Evolutionary conservation across 2,113 vertebrate species (phyloP).

Genomic region (Rhabdomys dilectus): DNA sequence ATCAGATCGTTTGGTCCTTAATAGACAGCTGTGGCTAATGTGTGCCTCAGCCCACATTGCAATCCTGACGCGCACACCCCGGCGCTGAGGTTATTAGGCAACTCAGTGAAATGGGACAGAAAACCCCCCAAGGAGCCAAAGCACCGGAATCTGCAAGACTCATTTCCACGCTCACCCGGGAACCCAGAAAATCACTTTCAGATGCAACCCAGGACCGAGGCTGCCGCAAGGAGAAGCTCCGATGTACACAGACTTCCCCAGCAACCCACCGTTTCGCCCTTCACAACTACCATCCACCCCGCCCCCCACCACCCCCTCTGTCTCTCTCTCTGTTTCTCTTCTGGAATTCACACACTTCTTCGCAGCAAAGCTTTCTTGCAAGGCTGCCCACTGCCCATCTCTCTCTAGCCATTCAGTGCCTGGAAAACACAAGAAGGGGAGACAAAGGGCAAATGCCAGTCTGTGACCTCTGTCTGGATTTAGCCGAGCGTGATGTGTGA

Average conservation of each 20-base stretch:
- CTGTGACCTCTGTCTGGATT: constrained; percentile 69
- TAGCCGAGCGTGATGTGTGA: constrained; percentile 62
- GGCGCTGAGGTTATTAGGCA: background rate
- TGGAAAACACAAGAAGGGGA: constrained; percentile 60
- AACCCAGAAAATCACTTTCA: constrained; percentile 55
- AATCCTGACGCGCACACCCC: background rate
- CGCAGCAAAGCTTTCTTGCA: background rate
- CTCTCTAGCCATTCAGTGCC: background rate
- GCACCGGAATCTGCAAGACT: constrained; percentile 1
- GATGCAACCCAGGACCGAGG: background rate
- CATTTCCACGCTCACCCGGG: constrained; percentile 27
- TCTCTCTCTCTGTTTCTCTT: no score
- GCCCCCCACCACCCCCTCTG: no score
- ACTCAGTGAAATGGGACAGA: background rate
- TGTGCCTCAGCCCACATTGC: background rate
- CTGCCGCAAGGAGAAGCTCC: background rate
- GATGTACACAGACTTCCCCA: background rate
- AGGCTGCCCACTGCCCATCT: background rate
- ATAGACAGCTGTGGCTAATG: background rate
- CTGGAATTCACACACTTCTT: background rate
- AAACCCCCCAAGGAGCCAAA: background rate
- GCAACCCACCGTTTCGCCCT: background rate
- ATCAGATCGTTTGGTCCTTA: background rate
- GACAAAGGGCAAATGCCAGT: constrained; percentile 77
- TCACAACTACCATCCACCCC: background rate